Evolutionary conservation across 2,797 vertebrate species (phyloP).

Genomic region (Centroberyx gerrardi): DNA sequence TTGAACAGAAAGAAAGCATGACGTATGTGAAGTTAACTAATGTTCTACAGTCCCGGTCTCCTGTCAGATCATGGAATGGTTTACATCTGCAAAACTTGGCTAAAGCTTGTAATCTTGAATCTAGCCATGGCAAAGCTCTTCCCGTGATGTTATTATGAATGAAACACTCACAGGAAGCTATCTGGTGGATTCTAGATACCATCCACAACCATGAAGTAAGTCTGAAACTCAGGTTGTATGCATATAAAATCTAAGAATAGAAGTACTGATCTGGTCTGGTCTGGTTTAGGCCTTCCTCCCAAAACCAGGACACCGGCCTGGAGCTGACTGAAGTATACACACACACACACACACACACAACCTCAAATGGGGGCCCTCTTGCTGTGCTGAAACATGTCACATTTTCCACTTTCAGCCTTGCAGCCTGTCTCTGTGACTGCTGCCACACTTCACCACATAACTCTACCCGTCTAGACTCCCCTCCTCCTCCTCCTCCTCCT

Average conservation of each 20-base stretch:
- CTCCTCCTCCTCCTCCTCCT: constrained; percentile 41
- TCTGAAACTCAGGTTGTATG: too few species aligned
- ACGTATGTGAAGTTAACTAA: neutral
- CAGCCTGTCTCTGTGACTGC: constrained; percentile 40
- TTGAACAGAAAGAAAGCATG: neutral
- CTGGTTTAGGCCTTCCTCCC: constrained; percentile 18
- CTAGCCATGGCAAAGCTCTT: neutral
- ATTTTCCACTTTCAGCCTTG: constrained; percentile 72
- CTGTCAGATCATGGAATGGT: neutral
- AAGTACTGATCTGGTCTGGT: constrained; percentile 13
- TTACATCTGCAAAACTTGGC: neutral
- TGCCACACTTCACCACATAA: constrained; percentile 50
- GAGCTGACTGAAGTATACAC: constrained; percentile 5
- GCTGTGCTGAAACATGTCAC: constrained; percentile 64
- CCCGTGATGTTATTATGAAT: constrained; percentile 6
- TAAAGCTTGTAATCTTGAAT: neutral
- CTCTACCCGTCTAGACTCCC: constrained; percentile 26
- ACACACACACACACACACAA: constrained; percentile 36
- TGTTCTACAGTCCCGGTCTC: neutral
- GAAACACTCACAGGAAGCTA: neutral
- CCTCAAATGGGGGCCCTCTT: constrained; percentile 66
- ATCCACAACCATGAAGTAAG: neutral
- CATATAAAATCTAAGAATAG: too few species aligned
- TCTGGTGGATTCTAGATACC: neutral
- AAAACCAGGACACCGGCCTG: constrained; percentile 43